Percentiles rank a stretch among this genome's conserved stretches.
Evolutionary conservation across 2,888 invertebrate species (phyloP).

Genomic region (Tipula lateralis): DNA sequence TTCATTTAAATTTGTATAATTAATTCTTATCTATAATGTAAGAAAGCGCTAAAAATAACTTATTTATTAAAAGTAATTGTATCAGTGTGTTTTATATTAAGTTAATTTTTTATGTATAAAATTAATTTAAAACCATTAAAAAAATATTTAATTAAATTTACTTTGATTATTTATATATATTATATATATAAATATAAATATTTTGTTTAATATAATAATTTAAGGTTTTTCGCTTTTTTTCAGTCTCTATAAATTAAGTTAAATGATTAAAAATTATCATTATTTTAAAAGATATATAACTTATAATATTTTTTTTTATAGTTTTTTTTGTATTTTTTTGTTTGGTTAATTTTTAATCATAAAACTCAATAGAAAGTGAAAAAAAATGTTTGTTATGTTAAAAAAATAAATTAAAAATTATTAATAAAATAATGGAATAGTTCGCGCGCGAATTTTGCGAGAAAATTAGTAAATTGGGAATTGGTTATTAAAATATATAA

Average conservation of each 20-base stretch:
- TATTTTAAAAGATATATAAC: neutral
- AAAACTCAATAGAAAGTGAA: slow-evolving; percentile 28
- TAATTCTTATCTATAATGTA: neutral
- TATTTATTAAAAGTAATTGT: neutral
- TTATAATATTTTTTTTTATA: neutral
- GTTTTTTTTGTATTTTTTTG: neutral
- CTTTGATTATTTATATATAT: too few species aligned
- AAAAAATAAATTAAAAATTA: slow-evolving; percentile 28
- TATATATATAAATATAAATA: neutral
- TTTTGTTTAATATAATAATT: slow-evolving; percentile 19
- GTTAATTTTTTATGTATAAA: neutral
- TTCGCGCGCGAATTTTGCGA: neutral
- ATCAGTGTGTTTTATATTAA: neutral
- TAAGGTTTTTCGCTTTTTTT: neutral
- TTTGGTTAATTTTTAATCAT: slow-evolving; percentile 26
- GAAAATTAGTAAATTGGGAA: neutral
- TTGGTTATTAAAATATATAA: neutral
- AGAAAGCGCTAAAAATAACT: neutral
- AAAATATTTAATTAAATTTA: neutral
- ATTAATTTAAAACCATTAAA: neutral
- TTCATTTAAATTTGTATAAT: neutral
- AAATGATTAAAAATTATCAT: slow-evolving; percentile 20
- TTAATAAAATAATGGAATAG: neutral
- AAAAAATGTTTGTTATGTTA: neutral
- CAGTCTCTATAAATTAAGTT: slow-evolving; percentile 27